A percentile compares a stretch with the other conserved stretches of the same genome.
Evolutionary conservation across 2,888 invertebrate species (phyloP).

Genomic region (Lucinisca nassula): DNA sequence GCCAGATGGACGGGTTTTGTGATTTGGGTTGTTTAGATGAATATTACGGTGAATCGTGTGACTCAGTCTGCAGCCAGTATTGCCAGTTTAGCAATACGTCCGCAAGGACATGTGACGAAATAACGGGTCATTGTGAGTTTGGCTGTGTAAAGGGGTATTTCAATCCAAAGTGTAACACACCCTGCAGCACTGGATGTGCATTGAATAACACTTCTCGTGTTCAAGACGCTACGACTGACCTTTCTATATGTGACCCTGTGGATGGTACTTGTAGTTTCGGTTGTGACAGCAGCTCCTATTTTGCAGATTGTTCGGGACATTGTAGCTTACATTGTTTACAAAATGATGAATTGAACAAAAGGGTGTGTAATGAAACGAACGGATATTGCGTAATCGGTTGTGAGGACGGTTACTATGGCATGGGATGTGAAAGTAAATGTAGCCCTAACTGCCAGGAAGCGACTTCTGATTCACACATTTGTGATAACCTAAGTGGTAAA

Average conservation of each 20-base stretch:
- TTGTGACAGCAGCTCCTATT: neutral
- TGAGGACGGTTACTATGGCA: neutral
- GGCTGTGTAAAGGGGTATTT: neutral
- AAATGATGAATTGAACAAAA: neutral
- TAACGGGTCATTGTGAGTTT: neutral
- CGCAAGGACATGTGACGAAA: neutral
- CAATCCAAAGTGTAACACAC: neutral
- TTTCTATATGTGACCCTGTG: neutral
- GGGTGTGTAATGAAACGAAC: neutral
- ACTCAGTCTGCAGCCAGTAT: neutral
- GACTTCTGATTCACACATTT: neutral
- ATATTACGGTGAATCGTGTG: neutral
- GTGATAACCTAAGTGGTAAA: neutral
- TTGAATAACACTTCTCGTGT: neutral
- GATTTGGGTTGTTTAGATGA: neutral
- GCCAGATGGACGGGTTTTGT: neutral
- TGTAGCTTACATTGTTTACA: neutral
- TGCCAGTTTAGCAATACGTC: neutral
- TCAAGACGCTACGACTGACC: neutral
- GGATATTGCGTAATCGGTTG: neutral
- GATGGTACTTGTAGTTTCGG: neutral
- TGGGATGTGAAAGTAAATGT: neutral
- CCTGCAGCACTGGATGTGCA: neutral
- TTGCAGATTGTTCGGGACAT: neutral
- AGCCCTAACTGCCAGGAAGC: neutral